phyloP scores from a whole-genome alignment of 2,888 invertebrate species.

The Campoplex capitator region DNA sequence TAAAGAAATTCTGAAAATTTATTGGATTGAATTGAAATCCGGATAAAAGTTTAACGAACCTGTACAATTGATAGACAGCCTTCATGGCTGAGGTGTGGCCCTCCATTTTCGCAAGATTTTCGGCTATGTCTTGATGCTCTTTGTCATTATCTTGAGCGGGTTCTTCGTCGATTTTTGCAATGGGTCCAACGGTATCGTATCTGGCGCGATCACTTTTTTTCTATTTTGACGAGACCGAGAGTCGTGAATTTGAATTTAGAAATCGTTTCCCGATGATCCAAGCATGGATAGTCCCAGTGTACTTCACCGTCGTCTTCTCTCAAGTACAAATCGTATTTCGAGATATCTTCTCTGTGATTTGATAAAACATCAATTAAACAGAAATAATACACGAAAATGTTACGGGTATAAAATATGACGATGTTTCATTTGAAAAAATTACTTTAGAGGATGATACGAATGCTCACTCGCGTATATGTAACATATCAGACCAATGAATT shows the following conservation, averaged over 20 bases:
- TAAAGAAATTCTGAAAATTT: neutral
- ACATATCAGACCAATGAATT: constrained; percentile 96
- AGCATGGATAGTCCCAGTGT: constrained; percentile 95
- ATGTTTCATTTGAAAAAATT: constrained; percentile 57
- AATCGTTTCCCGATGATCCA: constrained; percentile 95
- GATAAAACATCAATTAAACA: constrained; percentile 19
- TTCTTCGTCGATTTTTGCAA: constrained; percentile 83
- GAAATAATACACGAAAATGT: neutral
- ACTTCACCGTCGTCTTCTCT: constrained; percentile 99
- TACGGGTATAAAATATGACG: neutral
- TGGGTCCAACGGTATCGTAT: constrained; percentile 75
- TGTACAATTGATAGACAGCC: constrained; percentile 92
- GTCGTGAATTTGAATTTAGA: constrained; percentile 97
- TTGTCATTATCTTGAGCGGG: constrained; percentile 75
- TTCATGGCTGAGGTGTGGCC: constrained; percentile 92
- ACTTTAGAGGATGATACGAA: constrained; percentile 84
- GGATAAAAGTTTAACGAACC: constrained; percentile 69
- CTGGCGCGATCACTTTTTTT: constrained; percentile 85
- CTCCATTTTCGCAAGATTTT: constrained; percentile 89
- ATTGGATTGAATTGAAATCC: too few species aligned
- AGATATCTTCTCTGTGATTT: constrained; percentile 85
- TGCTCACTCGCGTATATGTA: constrained; percentile 89
- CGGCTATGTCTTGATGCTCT: constrained; percentile 80
- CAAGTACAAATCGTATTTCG: constrained; percentile 94
- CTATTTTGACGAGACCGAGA: constrained; percentile 93